phyloP scores from a whole-genome alignment of 2,797 vertebrate genomes.

The Orestias chungarensis region DNA sequence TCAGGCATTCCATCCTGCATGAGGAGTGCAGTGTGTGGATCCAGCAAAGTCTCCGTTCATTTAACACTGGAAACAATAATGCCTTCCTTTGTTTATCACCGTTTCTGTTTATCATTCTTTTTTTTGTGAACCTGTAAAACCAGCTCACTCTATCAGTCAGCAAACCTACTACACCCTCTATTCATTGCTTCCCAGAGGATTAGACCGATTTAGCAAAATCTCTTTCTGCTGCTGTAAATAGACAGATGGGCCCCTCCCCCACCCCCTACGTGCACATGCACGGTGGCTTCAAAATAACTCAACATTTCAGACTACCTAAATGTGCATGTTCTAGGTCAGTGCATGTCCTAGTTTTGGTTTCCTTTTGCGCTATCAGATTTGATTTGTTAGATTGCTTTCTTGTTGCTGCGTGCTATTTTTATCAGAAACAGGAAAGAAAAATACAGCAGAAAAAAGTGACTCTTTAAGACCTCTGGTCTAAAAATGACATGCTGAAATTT shows the following conservation, averaged over 20 bases:
- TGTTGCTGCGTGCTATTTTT: constrained; percentile 14
- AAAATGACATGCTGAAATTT: neutral
- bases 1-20: neutral
- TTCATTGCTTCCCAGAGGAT: constrained; percentile 50
- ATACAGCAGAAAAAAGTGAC: neutral
- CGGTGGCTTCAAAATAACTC: constrained; percentile 19
- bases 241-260: constrained; percentile 67
- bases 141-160: constrained; percentile 39
- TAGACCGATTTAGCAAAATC: constrained; percentile 73
- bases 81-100: neutral
- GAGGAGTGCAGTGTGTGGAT: neutral
- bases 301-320: neutral
- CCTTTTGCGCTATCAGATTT: neutral
- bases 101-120: neutral
- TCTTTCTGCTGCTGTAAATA: constrained; percentile 61
- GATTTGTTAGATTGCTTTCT: neutral
- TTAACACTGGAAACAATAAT: neutral
- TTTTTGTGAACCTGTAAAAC: neutral
- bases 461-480: constrained; percentile 5
- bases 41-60: neutral
- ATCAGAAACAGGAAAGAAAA: neutral
- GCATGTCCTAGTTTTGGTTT: neutral
- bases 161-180: constrained; percentile 9
- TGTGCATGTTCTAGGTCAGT: too few relatives aligned
- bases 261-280: constrained; percentile 13